Evolutionary conservation across 1,140 invertebrate species (phyloP).

Genomic region (Lepidurus packardi): DNA sequence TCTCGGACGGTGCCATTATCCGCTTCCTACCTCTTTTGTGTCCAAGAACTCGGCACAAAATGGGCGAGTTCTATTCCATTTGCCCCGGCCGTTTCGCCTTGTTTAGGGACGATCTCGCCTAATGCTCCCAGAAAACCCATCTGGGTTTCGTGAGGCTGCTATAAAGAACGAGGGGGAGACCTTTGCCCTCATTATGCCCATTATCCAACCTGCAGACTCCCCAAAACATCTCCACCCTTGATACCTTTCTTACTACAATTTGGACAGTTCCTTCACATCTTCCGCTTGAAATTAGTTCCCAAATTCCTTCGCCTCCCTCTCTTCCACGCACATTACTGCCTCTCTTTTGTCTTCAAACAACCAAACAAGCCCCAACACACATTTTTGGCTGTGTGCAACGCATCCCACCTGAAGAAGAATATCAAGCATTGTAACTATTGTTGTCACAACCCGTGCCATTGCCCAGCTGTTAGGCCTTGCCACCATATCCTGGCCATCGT

Average conservation of each 20-base stretch:
- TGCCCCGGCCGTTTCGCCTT: neutral
- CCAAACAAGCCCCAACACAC: neutral
- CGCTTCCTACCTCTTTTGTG: no score
- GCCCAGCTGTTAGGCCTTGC: neutral
- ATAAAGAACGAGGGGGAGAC: neutral
- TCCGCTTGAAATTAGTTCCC: no score
- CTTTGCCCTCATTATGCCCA: slow-evolving; percentile 5
- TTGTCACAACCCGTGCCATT: neutral
- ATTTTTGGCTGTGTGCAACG: neutral
- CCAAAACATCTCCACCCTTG: no score
- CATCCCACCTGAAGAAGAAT: neutral
- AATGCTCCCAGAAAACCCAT: neutral
- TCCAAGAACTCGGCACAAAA: no score
- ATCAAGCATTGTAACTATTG: neutral
- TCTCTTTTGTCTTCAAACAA: neutral
- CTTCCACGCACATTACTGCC: no score
- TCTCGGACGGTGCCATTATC: no score
- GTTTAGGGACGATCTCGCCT: neutral
- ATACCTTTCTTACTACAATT: no score
- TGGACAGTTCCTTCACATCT: no score
- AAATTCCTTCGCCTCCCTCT: no score
- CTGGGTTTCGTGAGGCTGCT: neutral
- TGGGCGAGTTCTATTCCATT: neutral
- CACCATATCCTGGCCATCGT: no score
- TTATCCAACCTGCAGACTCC: neutral